Base-by-base conservation (phyloP, 2,113 vertebrate species). In the Pleuronectes platessa region DNA sequence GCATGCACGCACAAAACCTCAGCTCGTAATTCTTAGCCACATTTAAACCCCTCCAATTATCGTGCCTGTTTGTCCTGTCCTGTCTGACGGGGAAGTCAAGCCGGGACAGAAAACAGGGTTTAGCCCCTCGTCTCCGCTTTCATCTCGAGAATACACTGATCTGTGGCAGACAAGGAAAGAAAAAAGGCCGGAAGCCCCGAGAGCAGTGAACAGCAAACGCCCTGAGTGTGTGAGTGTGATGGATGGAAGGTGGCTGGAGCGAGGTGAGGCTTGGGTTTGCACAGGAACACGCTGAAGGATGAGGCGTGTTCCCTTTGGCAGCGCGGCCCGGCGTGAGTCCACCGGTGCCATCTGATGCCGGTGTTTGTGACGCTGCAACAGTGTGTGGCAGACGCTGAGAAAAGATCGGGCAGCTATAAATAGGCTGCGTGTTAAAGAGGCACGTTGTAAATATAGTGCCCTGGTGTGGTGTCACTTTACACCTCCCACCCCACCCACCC, bases 401-500 rank as follows among this genome's bases (percentile, higher is more conserved):
- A 92, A 91, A 93, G 90, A 93, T 87, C 88, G 69, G 85, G 83
- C 76, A n/a, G 84, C 90, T 93, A 93, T 88, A 90, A 93, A 92
- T 93, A 93, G 92, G 61, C 79, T 2, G 58, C 56, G 86, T 90
- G 87, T 90, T 92, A 87, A 90, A 92, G 90, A 88, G 89, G 86
- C 62, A 7, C 74, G 59, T 85, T 92, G 88, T 93, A 93, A 93
- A 91, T 92, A 93, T 90, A 91, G 89, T 89, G 76, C 81, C 83
- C 80, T 82, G 81, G 88, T 77, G 86, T 83, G 81, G 92, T 93
- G 90, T 93, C 88, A 90, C 89, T 89, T 93, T 92, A 91, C 91
- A 71, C 83, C 76, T 71, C 53, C 51, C 71, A 26, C 74, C 56
- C 55, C 64, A 64, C 59, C 56, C 47, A 9, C 60, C 70, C 81